Evolutionary conservation across 2,113 vertebrate genomes (phyloP), one percentile per base, ranked within the genome.

Genomic region (Cyphomyrus plagiostoma): DNA sequence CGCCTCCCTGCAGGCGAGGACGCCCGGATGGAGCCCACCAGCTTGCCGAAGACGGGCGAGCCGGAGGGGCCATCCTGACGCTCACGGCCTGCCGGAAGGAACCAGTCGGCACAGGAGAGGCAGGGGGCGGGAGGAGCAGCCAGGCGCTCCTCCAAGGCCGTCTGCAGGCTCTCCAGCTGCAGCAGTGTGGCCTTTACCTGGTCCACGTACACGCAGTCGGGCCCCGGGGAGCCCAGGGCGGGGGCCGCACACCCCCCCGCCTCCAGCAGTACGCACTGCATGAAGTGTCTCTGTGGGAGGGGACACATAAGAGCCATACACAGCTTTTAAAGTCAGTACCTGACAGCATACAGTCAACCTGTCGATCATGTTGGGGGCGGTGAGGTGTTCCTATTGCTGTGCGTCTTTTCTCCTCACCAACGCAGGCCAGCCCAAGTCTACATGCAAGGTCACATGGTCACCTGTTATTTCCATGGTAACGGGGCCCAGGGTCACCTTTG

Each of bases 171-270:
- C 93, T 98, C 96, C 93, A 99, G 92, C 87, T 98, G 98, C 77
- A 98, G 95, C 49, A 99, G 95, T 0, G 97, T 97, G 85, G 97
- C 96, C 93, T 97, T 98, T 84, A 97, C 97, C 92, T 99, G 98
- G 92, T 99, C 98, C 8, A 99, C 97, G 0, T 99, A 99, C 39
- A 99, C 95, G 53, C 96, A 98, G 66, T 99, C 98, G 0, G 98
- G 98, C 82, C 97, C 98, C 6, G 97, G 97, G 91, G 96, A 96
- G 62, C 96, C 97, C 90, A 94, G 15, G 39, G 97, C 96, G 88
- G 94, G 95, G 7, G 97, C 97, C 0, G 98, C 94, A 88, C 97
- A 98, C 0, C 98, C 97, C 8, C 97, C 98, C 1, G 97, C 97
- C 93, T 99, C 98, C 87, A 99, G 93, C 91, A 99, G 93, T 42